These are phyloP conservation scores for Steinernema carpocapsae DNA, from an alignment of 2,888 invertebrate species.

Conservation along the genomic window DNA sequence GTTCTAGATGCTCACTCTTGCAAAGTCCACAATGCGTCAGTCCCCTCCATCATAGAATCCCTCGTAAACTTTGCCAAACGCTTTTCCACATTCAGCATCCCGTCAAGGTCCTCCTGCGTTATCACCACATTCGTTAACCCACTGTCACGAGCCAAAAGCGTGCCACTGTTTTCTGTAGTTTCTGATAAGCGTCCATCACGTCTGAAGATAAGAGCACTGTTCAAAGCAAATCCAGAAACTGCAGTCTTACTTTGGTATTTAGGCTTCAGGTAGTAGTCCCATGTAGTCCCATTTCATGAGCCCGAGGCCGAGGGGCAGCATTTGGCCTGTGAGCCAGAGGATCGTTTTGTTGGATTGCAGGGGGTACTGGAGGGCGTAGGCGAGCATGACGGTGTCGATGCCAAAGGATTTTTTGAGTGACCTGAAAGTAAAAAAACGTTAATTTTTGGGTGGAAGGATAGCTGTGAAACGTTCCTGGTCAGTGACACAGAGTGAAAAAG, in stretches of 20 bases:
- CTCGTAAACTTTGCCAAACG: conserved; percentile 36
- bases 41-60: conserved; percentile 25
- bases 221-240: neutral
- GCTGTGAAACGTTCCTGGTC: too few relatives aligned
- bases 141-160: conserved; percentile 38
- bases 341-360: conserved; percentile 38
- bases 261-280: conserved; percentile 38
- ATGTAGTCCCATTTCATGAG: conserved; percentile 36
- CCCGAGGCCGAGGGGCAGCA: conserved; percentile 44
- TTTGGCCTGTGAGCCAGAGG: conserved; percentile 44
- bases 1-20: neutral
- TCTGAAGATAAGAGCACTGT: conserved; percentile 33
- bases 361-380: conserved; percentile 39
- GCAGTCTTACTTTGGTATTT: conserved; percentile 24
- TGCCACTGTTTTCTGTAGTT: conserved; percentile 36
- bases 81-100: conserved; percentile 40
- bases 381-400: conserved; percentile 41
- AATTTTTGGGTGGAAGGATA: too few relatives aligned
- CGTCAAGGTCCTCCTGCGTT: conserved; percentile 36
- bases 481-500: too few relatives aligned
- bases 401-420: conserved; percentile 42
- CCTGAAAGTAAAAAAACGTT: too few relatives aligned
- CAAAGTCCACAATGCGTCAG: conserved; percentile 34
- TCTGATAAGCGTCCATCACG: conserved; percentile 39
- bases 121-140: conserved; percentile 28